phyloP scores from a whole-genome alignment of 2,113 vertebrate genomes.

The Paradoxurus hermaphroditus region DNA sequence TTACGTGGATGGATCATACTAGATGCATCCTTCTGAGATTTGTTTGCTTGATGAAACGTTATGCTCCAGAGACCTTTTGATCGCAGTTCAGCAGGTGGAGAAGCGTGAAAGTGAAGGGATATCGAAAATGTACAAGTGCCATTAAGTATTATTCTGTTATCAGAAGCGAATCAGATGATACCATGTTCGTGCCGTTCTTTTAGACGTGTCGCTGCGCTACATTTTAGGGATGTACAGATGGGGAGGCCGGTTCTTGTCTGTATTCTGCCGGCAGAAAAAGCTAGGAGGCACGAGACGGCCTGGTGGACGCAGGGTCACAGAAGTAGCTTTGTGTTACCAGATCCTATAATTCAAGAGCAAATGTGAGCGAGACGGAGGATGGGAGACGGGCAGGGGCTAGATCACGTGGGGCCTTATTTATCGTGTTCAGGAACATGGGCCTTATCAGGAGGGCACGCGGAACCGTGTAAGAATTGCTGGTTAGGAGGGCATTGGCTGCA shows the following conservation, averaged over 20 bases:
- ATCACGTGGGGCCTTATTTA: not conserved
- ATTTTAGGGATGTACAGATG: not conserved
- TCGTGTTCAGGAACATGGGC: not conserved
- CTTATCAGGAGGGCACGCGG: not conserved
- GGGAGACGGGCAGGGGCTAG: not conserved
- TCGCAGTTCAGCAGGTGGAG: not conserved
- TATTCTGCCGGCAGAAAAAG: not conserved
- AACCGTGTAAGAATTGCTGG: not conserved
- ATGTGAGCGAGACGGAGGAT: not conserved
- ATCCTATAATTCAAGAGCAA: not conserved
- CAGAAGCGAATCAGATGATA: not conserved
- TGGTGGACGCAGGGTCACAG: not conserved
- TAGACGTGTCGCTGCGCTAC: not conserved
- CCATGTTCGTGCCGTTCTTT: not conserved
- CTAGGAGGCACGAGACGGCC: not conserved
- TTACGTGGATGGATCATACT: not conserved
- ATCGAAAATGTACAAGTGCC: not conserved
- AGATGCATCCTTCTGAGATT: not conserved
- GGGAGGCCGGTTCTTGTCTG: not conserved
- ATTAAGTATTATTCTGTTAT: constrained; percentile 5
- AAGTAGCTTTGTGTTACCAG: not conserved
- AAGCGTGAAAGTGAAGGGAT: not conserved
- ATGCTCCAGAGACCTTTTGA: not conserved
- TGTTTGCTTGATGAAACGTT: not conserved
- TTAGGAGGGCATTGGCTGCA: not conserved